Evolutionary conservation across 37 sponge, comb jelly and placozoan genomes (phyloP).

Genomic region (Ephydatia muelleri): DNA sequence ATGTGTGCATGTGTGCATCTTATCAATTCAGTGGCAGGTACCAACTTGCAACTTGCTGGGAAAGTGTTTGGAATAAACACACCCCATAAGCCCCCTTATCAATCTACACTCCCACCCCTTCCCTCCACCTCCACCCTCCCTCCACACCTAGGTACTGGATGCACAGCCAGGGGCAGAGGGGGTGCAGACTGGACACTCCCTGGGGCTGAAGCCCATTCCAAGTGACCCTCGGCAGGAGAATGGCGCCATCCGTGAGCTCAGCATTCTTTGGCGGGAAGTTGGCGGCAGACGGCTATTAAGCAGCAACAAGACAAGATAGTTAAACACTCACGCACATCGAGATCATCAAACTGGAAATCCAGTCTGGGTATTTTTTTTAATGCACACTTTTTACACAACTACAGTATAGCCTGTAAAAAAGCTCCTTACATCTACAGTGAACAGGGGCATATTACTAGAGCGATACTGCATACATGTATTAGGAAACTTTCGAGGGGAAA

Average conservation of each 20-base stretch:
- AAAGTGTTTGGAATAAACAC: neutral
- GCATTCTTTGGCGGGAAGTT: constrained; percentile 41
- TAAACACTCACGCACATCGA: too few species aligned
- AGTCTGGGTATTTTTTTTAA: too few species aligned
- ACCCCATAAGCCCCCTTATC: neutral
- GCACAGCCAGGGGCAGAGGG: constrained; percentile 64
- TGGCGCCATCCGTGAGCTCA: constrained; percentile 11
- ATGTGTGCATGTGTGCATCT: too few species aligned
- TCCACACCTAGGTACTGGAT: constrained; percentile 68
- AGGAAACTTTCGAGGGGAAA: too few species aligned
- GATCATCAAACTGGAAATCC: too few species aligned
- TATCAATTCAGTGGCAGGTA: too few species aligned
- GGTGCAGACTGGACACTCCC: constrained; percentile 18
- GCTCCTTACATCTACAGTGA: too few species aligned
- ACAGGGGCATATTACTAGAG: too few species aligned
- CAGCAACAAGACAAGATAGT: neutral
- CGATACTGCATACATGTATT: too few species aligned
- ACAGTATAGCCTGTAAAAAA: too few species aligned
- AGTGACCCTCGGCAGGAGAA: constrained; percentile 35
- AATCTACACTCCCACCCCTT: neutral
- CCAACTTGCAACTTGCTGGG: neutral
- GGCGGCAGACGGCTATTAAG: neutral
- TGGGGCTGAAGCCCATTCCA: constrained; percentile 47
- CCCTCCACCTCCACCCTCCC: neutral
- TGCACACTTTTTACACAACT: too few species aligned